Base-by-base conservation (phyloP, 2,888 invertebrate species). In the Drosophila algonquin region DNA sequence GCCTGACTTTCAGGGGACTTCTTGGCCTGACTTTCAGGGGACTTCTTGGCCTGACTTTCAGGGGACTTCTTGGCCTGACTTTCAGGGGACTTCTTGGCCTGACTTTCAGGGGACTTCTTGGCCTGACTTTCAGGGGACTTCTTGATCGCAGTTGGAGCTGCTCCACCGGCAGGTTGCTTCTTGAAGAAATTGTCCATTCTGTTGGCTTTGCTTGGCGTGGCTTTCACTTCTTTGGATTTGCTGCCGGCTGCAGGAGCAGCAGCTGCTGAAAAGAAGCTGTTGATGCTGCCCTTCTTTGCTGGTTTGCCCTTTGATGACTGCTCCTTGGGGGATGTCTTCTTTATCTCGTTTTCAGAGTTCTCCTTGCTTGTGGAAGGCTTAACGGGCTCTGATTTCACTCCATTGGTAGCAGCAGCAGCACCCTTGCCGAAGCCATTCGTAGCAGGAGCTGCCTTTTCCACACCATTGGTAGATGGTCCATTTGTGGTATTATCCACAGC, bases 281-380 rank as follows among this genome's bases (percentile, higher is more conserved):
- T 76, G n/a, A 90, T 87, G 35, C 81, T 85, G 30, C 87, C 85
- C 54, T 88, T 91, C 54, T 87, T 89, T 21, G 62, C 52, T 1
- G 68, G 48, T 54, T 79, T 71, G 27, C 47, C 61, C 32, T 77
- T 73, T 6, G 62, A 51, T 16, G 73, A 59, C 46, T 75, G 62
- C 9, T 76, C 76, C 24, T 70, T 75, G 6, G 85, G 80, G 5
- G 89, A 73, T 7, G 57, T 35, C 40, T 80, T 81, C 51, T 81
- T 80, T 1, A 16, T 12, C 32, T 68, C 65, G 10, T 65, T 18
- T 12, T 78, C 73, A 1, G 52, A 48, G 5, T 62, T 58, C 9
- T 46, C 24, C 14, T 55, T 67, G 50, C 45, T 35, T 50, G 9
- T 27, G n/a, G 59, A 14, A 0, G 54, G 12, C 21, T 50, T 78